Evolutionary conservation across 2,888 invertebrate genomes (phyloP), one percentile per base, ranked within the genome.

Genomic region (Acleris emargana): DNA sequence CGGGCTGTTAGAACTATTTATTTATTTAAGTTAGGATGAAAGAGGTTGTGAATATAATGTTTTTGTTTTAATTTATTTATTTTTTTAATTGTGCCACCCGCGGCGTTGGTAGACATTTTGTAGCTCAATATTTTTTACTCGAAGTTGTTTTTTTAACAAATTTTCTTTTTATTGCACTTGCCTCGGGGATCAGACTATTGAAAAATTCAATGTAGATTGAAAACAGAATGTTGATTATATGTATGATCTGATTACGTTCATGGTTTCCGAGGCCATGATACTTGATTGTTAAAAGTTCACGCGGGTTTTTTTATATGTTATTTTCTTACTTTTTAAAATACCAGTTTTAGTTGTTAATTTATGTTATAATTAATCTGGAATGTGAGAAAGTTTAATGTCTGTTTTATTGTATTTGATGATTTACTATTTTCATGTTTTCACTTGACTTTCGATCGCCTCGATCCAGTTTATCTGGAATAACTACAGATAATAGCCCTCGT

Each of bases 11-110:
- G 9, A 32, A 38, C 38, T 38, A 64, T 53, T 58, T 13, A 42
- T 62, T 63, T 38, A 64, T 58, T 53, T 42, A 25, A 17, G 64
- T 64, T 58, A 53, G 58, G 64, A 59, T 59, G 53, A 45, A 45
- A 43, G 64, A 64, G 64, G 64, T 66, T 66, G 64, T 66, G 64
- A 66, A 50, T 51, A 57, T 20, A 58, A 42, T 28, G 45, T 55
- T 66, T 60, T 66, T 64, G 59, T 64, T 60, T 51, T 66, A 66
- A 57, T 45, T 66, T 60, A 66, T 66, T 66, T 66, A 66, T 60
- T 57, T 54, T 47, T 55, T 22, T n/a, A 42, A 57, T 28, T 18
- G 28, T 51, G 16, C 28, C 18, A 6, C 38, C 18, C 22, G 53
- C 54, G 53, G 18, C 49, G 38, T 50, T 49, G 49, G 42, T 20